Conservation (phyloP, 1,140 invertebrate genomes). For the Atta colombica region DNA sequence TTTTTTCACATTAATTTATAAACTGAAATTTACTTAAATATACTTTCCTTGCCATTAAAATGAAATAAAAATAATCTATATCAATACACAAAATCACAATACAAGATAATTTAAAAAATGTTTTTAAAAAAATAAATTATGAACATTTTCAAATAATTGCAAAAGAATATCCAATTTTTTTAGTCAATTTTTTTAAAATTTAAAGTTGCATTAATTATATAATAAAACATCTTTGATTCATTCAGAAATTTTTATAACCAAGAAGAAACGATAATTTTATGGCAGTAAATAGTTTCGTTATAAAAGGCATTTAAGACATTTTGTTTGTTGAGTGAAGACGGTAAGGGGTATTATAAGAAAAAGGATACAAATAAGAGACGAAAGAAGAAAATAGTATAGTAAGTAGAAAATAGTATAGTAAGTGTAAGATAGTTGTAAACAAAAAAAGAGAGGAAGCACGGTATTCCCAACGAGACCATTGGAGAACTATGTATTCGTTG, state of each 20-base stretch:
- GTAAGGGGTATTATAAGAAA: conserved; percentile 52
- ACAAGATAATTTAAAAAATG: neutral
- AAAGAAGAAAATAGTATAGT: conserved; percentile 23
- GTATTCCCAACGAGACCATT: conserved; percentile 74
- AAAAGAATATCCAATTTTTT: neutral
- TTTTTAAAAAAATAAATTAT: neutral
- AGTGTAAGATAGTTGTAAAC: conserved; percentile 62
- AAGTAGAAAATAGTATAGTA: conserved; percentile 25
- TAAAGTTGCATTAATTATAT: conserved; percentile 13
- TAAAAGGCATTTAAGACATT: conserved; percentile 49
- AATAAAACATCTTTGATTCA: conserved; percentile 7
- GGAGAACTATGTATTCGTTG: conserved; percentile 78
- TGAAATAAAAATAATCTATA: neutral
- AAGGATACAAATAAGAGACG: conserved; percentile 23
- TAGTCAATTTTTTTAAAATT: neutral
- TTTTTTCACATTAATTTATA: neutral
- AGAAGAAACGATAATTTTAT: neutral
- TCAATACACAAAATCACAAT: neutral
- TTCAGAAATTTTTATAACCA: conserved; percentile 32
- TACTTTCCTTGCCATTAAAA: neutral
- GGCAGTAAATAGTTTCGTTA: conserved; percentile 36
- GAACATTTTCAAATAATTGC: neutral
- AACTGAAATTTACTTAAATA: conserved; percentile 8
- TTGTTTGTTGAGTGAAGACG: conserved; percentile 36
- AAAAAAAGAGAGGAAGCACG: conserved; percentile 47